Evolutionary conservation across 2,888 invertebrate species (phyloP), one percentile per base, ranked within the genome.

Genomic region (Timema podura): DNA sequence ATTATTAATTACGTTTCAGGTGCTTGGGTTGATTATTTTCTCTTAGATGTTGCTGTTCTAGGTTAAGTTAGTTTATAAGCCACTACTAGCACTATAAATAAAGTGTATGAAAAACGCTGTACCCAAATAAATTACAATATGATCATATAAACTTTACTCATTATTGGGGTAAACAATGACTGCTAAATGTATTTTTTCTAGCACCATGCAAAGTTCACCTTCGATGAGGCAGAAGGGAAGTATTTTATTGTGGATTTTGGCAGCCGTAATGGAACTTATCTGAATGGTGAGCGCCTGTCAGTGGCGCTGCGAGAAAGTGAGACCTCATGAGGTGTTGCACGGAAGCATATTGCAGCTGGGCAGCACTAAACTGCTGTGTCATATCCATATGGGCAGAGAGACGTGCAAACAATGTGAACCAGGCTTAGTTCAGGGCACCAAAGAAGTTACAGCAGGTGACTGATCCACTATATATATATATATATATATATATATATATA

Each of bases 381-480:
- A 95, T 78, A 87, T 97, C 72, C 97, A 97, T 79, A 86, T 87
- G 5, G 96, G 96, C 0, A 87, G 87, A 73, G 92, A 93, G 76
- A 98, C 97, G 0, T 98, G 98, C 78, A 91, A 92, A 0, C 89
- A 92, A 73, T 98, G 98, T 81, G 97, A 98, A 80, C 97, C 98
- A 0, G 97, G 97, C 0, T 84, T 93, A 8, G 80, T 92, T 30
- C 87, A 87, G 80, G 46, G 46, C 5, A 7, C 5, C 65, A 47
- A 13, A 6, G 48, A 65, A 45, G 44, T 47, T 47, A 7, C 48
- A 10, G 6, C 48, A n/a, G n/a, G n/a, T n/a, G n/a, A n/a, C n/a
- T n/a, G n/a, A n/a, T n/a, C n/a, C n/a, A n/a, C n/a, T n/a, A n/a
- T n/a, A n/a, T n/a, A n/a, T n/a, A n/a, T n/a, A n/a, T n/a, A n/a